Conservation (phyloP, 2,113 vertebrate species). For the Carassius auratus region DNA sequence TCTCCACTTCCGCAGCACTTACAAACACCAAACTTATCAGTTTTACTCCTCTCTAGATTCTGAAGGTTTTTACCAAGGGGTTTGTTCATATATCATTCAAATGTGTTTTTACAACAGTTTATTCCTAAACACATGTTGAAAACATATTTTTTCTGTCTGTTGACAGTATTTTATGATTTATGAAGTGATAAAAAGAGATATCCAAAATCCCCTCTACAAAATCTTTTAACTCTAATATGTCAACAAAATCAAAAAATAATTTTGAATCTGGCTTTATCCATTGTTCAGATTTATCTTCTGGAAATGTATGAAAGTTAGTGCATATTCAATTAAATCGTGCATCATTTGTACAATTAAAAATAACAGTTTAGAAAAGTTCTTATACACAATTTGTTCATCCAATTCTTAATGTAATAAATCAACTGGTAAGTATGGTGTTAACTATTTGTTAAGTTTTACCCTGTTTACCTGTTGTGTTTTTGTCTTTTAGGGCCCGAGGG, state of each 20-base stretch:
- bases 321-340: not conserved
- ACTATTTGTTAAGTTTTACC: not conserved
- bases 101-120: no score
- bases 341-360: not conserved
- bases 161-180: not conserved
- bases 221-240: not conserved
- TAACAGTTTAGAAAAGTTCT: no score
- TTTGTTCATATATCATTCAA: no score
- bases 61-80: no score
- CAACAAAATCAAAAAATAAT: not conserved
- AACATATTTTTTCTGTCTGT: not conserved
- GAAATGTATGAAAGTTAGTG: not conserved
- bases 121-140: no score
- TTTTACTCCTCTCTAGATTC: no score
- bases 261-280: not conserved
- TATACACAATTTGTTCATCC: no score
- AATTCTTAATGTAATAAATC: not conserved
- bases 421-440: not conserved
- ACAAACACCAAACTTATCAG: no score
- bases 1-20: no score
- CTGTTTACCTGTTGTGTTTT: not conserved
- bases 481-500: conserved; percentile 84
- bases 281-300: not conserved
- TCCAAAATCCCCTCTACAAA: not conserved
- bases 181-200: not conserved